Base-by-base conservation (phyloP, 2,888 invertebrate species). In the Cactoblastis cactorum region DNA sequence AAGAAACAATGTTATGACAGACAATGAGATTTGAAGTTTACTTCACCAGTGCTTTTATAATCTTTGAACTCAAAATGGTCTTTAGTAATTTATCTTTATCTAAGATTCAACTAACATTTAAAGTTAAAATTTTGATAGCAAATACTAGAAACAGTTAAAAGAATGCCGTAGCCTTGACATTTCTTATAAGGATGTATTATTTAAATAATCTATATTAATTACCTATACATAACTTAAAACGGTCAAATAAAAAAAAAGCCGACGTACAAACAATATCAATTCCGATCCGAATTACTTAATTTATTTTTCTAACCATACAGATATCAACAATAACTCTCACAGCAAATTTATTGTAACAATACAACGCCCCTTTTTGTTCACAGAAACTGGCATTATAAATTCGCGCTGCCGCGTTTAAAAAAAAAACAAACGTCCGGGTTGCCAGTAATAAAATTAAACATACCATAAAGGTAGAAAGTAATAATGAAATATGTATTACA, bases 401-500 rank as follows among this genome's bases (percentile, higher is more conserved):
- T 66, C 69, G 59, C 63, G 58, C 67, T 65, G 61, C 64, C 57
- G 65, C 65, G 64, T 67, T 60, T 65, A 75, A 80, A 80, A 78
- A 76, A 74, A 76, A 65, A 65, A 41, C 49, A 65, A 65, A 41
- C 49, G 49, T 69, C 68, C 79, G 71, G 83, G 80, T 74, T 83
- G 82, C 83, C 63, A 71, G 74, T 75, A 71, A 86, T 86, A 87
- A 88, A 88, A 87, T 84, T 79, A 85, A 85, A 85, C 74, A 79
- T 71, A 62, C 77, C 74, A 85, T 85, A 84, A 84, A 83, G 85
- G 84, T 82, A 71, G 75, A 77, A 76, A 80, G 82, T 83, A 85
- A 87, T 87, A 85, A 87, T 88, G 86, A 87, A 88, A 88, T 87
- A 88, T 88, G 87, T 89, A 88, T 89, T 83, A 89, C 88, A 89